Evolutionary conservation across 35 echinoderm and acorn worm genomes (phyloP).

Genomic region (Lytechinus variegatus): DNA sequence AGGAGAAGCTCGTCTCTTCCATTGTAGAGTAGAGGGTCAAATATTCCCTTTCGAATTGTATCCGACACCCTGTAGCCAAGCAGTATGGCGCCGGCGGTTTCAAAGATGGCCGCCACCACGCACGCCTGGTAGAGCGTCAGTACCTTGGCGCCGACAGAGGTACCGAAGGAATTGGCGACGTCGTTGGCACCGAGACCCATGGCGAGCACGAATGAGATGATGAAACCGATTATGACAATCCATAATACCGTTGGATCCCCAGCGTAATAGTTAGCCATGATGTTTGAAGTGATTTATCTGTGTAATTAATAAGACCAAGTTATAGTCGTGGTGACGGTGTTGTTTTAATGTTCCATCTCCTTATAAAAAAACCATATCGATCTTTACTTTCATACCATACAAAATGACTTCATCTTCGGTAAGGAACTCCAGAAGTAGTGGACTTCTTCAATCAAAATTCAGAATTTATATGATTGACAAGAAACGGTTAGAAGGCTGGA

Average conservation of each 20-base stretch:
- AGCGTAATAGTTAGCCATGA: neutral
- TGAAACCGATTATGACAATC: slow-evolving; percentile 69
- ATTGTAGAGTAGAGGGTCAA: slow-evolving; percentile 61
- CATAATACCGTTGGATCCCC: slow-evolving; percentile 57
- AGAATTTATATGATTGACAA: too few species aligned
- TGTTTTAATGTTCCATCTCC: too few species aligned
- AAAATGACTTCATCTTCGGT: too few species aligned
- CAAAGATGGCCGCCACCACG: slow-evolving; percentile 69
- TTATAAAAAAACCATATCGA: too few species aligned
- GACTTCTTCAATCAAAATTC: too few species aligned
- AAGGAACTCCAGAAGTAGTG: too few species aligned
- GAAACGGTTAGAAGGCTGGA: too few species aligned
- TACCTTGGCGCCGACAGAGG: slow-evolving; percentile 70
- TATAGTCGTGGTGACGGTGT: too few species aligned
- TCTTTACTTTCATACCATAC: too few species aligned
- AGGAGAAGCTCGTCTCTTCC: slow-evolving; percentile 64
- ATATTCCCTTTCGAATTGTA: slow-evolving; percentile 75
- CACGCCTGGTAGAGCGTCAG: slow-evolving; percentile 65
- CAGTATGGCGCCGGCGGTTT: slow-evolving; percentile 64
- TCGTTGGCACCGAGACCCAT: slow-evolving; percentile 75
- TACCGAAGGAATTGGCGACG: slow-evolving; percentile 82
- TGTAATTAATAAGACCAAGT: neutral
- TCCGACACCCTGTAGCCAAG: slow-evolving; percentile 70
- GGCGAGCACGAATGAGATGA: slow-evolving; percentile 69
- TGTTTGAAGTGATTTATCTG: neutral